Percentiles rank a stretch among this genome's conserved stretches.
These are phyloP conservation scores for Flexamia atlantica DNA, from an alignment of 2,888 invertebrate genomes.

Conservation along the genomic window DNA sequence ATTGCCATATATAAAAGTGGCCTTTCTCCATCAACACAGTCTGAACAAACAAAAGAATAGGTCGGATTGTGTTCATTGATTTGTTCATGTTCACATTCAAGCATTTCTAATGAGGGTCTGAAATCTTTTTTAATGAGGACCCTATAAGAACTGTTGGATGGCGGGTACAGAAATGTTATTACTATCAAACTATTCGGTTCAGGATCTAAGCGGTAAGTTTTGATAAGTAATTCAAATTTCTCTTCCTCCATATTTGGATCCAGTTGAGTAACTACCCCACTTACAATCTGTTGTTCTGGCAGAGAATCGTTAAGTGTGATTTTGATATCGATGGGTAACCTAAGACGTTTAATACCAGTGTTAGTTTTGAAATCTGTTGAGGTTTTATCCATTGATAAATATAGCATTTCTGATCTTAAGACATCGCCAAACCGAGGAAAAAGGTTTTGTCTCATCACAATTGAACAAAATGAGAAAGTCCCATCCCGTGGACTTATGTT, in stretches of 20 bases:
- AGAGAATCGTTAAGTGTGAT: background rate
- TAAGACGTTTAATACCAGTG: background rate
- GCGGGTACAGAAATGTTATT: background rate
- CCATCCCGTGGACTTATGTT: background rate
- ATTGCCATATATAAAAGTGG: background rate
- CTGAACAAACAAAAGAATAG: background rate
- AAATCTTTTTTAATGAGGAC: background rate
- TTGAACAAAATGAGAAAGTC: background rate
- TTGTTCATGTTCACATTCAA: background rate
- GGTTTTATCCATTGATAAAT: background rate
- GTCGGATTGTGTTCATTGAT: background rate
- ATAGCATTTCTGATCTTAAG: background rate
- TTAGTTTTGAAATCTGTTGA: background rate
- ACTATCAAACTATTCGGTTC: background rate
- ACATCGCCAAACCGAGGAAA: background rate
- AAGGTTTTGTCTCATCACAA: background rate
- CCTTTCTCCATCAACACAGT: background rate
- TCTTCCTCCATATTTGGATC: background rate
- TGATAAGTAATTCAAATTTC: background rate
- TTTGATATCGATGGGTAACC: background rate
- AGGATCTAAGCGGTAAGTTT: background rate
- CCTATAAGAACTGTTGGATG: background rate
- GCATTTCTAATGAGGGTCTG: background rate
- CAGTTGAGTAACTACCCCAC: background rate
- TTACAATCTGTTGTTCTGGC: background rate